These are phyloP conservation scores for Holothuria scabra DNA, from an alignment of 53 echinoderm and acorn worm species.

Conservation along the genomic window DNA sequence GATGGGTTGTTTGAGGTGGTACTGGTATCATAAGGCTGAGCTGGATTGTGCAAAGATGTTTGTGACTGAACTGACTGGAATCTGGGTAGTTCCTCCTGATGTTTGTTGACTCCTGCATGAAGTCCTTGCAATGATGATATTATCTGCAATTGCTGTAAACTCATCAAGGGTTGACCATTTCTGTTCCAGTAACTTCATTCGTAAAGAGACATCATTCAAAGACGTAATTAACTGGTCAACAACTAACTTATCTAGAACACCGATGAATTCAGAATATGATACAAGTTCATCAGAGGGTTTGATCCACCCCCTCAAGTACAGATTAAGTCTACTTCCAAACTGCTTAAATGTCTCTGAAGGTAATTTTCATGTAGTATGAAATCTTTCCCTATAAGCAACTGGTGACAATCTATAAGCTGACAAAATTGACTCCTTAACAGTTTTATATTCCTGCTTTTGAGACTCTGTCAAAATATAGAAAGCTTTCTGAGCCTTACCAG, in stretches of 20 bases:
- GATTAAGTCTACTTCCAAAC: slow-evolving; percentile 42
- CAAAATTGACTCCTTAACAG: slow-evolving; percentile 50
- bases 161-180: slow-evolving; percentile 27
- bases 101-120: neutral
- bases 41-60: too few relatives aligned
- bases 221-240: slow-evolving; percentile 53
- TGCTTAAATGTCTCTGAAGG: slow-evolving; percentile 58
- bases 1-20: too few relatives aligned
- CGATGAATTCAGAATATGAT: slow-evolving; percentile 33
- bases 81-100: too few relatives aligned
- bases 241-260: slow-evolving; percentile 35
- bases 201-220: slow-evolving; percentile 24
- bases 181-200: slow-evolving; percentile 54
- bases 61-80: too few relatives aligned
- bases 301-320: slow-evolving; percentile 17
- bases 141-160: slow-evolving; percentile 54
- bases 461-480: slow-evolving; percentile 55
- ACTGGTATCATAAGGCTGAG: too few relatives aligned
- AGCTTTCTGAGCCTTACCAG: slow-evolving; percentile 62
- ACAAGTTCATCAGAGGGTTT: slow-evolving; percentile 38
- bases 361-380: slow-evolving; percentile 36
- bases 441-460: slow-evolving; percentile 53
- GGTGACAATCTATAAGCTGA: slow-evolving; percentile 58
- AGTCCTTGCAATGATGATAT: slow-evolving; percentile 47
- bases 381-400: slow-evolving; percentile 61